Base-by-base conservation (phyloP, 2,888 invertebrate species). In the Lepidocyrtoides sp. region DNA sequence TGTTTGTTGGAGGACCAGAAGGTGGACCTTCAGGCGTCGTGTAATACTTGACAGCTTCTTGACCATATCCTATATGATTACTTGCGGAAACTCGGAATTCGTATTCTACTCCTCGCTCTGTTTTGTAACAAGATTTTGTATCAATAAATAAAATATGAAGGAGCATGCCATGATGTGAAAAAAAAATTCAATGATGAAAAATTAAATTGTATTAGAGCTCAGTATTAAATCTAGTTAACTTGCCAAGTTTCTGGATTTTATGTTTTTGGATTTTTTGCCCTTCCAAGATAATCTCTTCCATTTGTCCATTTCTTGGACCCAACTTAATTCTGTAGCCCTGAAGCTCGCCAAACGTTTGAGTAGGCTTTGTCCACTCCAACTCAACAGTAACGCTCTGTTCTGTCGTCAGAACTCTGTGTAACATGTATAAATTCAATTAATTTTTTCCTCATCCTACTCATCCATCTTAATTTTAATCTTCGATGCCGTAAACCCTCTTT, bases 21-120 rank as follows among this genome's bases (percentile, higher is more conserved):
- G 99, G 98, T 1, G 97, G 97, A 92, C 99, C 99, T 96, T 99
- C 99, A 0, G 99, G 99, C 0, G 99, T 99, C 85, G 97, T 96
- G 96, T 98, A 97, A 94, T 97, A 97, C 95, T 98, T 98, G 0
- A 99, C 97, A 0, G 98, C 97, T 95, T 99, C 99, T 95, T 99
- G 98, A 7, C 99, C 99, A 94, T 97, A 97, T 85, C 99, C 99
- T 84, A 99, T 98, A 94, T 97, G 97, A 95, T 99, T 99, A 95
- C 97, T 97, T 5, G 99, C 99, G 12, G 99, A 97, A n/a, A 99
- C 97, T 93, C 99, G 96, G 95, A 99, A 99, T 95, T 99, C 99
- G 95, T 99, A 99, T 94, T 98, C 97, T 0, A 98, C 98, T 0
- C 99, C 99, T 93, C 98, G 96, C 95, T 99, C 99, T 95, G 94